These are phyloP conservation scores for Calypte anna DNA, from an alignment of 2,113 vertebrate species.

Conservation along the genomic window DNA sequence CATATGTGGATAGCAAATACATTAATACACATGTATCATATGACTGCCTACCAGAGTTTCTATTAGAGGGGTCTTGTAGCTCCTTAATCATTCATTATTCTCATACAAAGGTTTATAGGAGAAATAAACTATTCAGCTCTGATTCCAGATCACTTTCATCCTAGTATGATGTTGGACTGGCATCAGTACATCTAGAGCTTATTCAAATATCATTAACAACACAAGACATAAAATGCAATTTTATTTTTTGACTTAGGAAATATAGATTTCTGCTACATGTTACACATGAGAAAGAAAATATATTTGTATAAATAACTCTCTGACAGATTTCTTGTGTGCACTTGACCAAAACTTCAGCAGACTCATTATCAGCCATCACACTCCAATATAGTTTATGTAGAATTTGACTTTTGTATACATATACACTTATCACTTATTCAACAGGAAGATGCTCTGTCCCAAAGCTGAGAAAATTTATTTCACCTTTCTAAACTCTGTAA, in stretches of 20 bases:
- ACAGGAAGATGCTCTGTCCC: not conserved
- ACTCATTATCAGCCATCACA: not conserved
- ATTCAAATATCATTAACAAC: not conserved
- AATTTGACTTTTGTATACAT: not conserved
- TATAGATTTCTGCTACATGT: not conserved
- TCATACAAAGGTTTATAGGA: not conserved
- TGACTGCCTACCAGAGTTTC: not conserved
- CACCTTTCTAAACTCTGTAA: not conserved
- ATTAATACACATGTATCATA: not conserved
- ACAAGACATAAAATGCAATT: not conserved
- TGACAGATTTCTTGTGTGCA: not conserved
- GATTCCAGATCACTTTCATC: not conserved
- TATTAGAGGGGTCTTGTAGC: not conserved
- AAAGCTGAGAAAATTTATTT: not conserved
- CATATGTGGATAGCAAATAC: not conserved
- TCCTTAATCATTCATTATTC: not conserved
- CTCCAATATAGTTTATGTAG: not conserved
- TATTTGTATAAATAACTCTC: not conserved
- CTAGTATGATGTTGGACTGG: not conserved
- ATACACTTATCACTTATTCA: not conserved
- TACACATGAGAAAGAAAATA: not conserved
- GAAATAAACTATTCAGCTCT: not conserved
- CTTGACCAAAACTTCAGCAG: not conserved
- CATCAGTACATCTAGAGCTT: not conserved
- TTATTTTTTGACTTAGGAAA: not conserved